Evolutionary conservation across 1,140 invertebrate species (phyloP), one percentile per base, ranked within the genome.

Genomic region (Drosophila orosa): DNA sequence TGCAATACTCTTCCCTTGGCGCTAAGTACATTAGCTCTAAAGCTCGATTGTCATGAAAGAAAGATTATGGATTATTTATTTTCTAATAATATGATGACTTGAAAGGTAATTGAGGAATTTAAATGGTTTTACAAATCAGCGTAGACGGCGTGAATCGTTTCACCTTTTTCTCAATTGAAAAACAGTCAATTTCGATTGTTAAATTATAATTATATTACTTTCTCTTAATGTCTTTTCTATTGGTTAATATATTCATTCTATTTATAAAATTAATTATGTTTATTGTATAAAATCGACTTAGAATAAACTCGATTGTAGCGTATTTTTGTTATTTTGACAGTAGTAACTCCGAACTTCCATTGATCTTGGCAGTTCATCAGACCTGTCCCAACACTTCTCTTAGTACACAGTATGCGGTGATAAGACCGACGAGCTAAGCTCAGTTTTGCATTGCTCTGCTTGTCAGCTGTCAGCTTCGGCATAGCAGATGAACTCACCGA

Each of bases 401-500:
- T 54, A 75, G 63, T 83, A 63, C 56, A 61, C 25, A 47, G 15
- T 39, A 2, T 5, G 24, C n/a, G 8, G 56, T 33, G 48, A 39
- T 66, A 65, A 44, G 57, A 15, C 9, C n/a, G 13, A 5, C 37
- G 6, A 33, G 24, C 13, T 62, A 1, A 27, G 39, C 15, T 15
- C 13, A 13, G 17, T 33, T 54, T 24, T 45, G 55, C 27, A 24
- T 22, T n/a, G 17, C 24, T 22, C 40, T 25, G 42, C 8, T 40
- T 45, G 29, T 50, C 58, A 74, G 75, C 76, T 68, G 74, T 37
- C 67, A 63, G 55, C 47, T 52, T 42, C 19, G 66, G 19, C 54
- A 52, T 50, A 57, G 48, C 59, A 40, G 42, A 24, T 42, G 37
- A 65, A 37, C 71, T 61, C 33, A 65, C 47, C 55, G 61, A 86